Percentiles rank a stretch among this genome's conserved stretches.
These are phyloP conservation scores for Sebastes aleutianus DNA, from an alignment of 2,797 vertebrate species.

Conservation along the genomic window DNA sequence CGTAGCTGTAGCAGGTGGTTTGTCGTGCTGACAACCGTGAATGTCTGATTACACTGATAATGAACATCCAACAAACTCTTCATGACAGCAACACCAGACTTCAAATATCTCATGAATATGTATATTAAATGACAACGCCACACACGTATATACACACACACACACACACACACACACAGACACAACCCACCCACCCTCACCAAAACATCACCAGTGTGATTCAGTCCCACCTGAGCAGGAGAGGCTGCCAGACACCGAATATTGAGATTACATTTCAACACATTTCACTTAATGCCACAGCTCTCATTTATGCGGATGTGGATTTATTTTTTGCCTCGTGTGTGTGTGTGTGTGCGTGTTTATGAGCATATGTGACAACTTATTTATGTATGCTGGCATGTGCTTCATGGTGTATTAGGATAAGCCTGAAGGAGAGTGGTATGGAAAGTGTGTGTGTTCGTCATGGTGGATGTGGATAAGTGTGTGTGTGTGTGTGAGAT, in stretches of 20 bases:
- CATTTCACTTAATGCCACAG: background rate
- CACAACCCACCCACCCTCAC: background rate
- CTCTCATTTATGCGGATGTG: background rate
- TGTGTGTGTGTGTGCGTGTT: background rate
- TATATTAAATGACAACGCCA: background rate
- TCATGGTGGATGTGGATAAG: background rate
- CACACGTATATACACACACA: background rate
- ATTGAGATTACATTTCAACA: background rate
- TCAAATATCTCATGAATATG: background rate
- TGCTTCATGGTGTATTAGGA: conserved; percentile 44
- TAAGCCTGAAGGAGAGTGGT: conserved; percentile 29
- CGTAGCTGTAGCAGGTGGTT: no score
- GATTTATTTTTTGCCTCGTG: conserved; percentile 15
- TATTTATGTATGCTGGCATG: conserved; percentile 42
- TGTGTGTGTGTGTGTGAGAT: conserved; percentile 1
- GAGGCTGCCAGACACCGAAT: background rate
- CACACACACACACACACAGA: background rate
- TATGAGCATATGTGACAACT: conserved; percentile 4
- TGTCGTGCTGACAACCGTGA: no score
- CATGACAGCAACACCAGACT: background rate
- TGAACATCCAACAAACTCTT: background rate
- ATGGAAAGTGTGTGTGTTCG: conserved; percentile 28
- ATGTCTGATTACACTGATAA: no score
- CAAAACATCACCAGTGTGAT: background rate
- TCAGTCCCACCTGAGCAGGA: background rate